A percentile compares a stretch with the other conserved stretches of the same genome.
phyloP scores from a whole-genome alignment of 2,113 vertebrate genomes.

The Dipodomys merriami region DNA sequence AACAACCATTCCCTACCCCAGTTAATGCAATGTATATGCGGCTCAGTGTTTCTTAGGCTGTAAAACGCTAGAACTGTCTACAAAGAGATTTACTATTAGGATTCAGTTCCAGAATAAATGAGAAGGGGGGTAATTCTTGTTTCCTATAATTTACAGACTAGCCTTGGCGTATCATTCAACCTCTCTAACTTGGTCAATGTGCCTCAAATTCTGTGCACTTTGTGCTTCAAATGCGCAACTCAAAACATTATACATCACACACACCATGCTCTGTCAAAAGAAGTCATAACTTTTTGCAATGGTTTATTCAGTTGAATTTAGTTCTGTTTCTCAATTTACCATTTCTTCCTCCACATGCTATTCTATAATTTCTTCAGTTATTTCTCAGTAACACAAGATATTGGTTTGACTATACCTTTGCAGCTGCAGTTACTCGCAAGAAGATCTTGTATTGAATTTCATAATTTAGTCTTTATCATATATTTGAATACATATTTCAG shows the following conservation, averaged over 20 bases:
- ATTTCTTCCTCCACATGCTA: not conserved
- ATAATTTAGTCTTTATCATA: not conserved
- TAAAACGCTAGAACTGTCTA: constrained; percentile 71
- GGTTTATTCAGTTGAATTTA: not conserved
- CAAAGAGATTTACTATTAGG: constrained; percentile 77
- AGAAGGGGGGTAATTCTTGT: constrained; percentile 42
- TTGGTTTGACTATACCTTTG: not conserved
- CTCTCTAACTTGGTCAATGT: constrained; percentile 71
- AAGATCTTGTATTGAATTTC: not conserved
- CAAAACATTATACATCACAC: constrained; percentile 23
- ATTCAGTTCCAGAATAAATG: constrained; percentile 71
- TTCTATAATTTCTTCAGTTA: not conserved
- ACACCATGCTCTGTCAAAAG: constrained; percentile 13
- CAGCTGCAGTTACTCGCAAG: not conserved
- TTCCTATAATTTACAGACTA: constrained; percentile 79
- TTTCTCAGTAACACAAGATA: not conserved
- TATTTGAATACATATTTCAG: not conserved
- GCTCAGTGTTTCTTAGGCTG: constrained; percentile 54
- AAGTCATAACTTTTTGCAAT: not conserved
- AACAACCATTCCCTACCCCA: constrained; percentile 36
- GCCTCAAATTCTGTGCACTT: constrained; percentile 58
- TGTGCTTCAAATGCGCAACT: constrained; percentile 12
- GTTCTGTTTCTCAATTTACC: not conserved
- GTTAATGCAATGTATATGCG: constrained; percentile 58
- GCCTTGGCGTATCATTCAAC: constrained; percentile 77